phyloP scores from a whole-genome alignment of 1,140 invertebrate species.

The Trichomalopsis sarcophagae region DNA sequence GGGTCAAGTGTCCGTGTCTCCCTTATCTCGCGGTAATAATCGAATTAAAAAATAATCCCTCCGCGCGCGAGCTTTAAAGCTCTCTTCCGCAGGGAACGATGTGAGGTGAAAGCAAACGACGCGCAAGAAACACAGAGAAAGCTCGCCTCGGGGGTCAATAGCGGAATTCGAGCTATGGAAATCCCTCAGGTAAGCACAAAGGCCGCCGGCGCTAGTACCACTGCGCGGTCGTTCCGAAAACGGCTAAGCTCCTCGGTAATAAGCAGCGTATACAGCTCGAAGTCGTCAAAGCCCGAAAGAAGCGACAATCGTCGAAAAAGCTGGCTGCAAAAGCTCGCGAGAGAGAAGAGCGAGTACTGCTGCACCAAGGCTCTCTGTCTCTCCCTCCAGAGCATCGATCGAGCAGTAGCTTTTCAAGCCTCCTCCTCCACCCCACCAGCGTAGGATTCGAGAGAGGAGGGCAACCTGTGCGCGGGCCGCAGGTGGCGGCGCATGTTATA shows the following conservation, averaged over 20 bases:
- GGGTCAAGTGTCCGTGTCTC: not conserved
- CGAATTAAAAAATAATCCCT: too few relatives aligned
- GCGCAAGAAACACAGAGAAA: not conserved
- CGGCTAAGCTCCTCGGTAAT: too few relatives aligned
- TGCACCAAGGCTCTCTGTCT: too few relatives aligned
- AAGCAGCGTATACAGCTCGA: too few relatives aligned
- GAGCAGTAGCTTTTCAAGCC: not conserved
- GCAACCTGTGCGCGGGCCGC: constrained; percentile 1
- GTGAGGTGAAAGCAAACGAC: not conserved
- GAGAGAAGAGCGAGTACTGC: too few relatives aligned
- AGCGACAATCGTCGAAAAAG: too few relatives aligned
- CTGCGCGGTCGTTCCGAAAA: too few relatives aligned
- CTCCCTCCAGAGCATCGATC: not conserved
- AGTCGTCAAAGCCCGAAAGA: too few relatives aligned
- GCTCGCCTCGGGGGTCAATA: not conserved
- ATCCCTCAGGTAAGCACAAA: not conserved
- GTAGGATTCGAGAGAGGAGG: not conserved
- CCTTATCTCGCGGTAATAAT: too few relatives aligned
- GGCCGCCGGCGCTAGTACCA: too few relatives aligned
- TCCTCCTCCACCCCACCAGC: not conserved
- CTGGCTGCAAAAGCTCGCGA: not conserved
- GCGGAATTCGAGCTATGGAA: not conserved
- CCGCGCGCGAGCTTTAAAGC: too few relatives aligned
- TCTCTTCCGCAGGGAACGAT: not conserved
- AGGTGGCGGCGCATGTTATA: constrained; percentile 2